Base-by-base conservation (phyloP, 2,113 vertebrate species). In the Chiloscyllium plagiosum region DNA sequence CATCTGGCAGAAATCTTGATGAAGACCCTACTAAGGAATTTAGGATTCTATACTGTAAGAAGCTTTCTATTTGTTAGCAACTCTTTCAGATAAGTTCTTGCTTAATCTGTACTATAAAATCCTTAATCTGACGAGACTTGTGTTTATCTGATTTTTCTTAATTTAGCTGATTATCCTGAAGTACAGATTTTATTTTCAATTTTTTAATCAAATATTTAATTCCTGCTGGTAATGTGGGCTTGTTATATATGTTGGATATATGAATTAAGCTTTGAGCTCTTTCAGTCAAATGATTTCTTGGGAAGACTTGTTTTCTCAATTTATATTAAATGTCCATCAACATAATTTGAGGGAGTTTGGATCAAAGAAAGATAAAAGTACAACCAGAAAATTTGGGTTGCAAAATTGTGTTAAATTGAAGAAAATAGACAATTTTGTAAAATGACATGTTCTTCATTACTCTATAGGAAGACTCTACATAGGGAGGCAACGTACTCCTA, bases 1-100 rank as follows among this genome's bases (percentile, higher is more conserved):
- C 99, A 99, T 96, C 97, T 99, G 96, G 99, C 99, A 12, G 99
- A 99, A 97, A 99, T 99, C 96, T 97, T 99, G 95, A 99, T 99
- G 99, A 99, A 99, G 97, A 99, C 99, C 33, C 98, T 99, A 96
- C 97, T 99, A 89, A 98, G 99, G 97, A 99, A 99, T 97, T 97
- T 99, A 96, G 99, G 99, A 96, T 99, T 99, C 97, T 99, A 99
- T 96, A 99, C 99, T 2, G 99, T 99, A 97, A 97, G 98, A 98
- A 96, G 17, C 89, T 96, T 56, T 0, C 37, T 76, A 6, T 15
- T 78, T 61, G 8, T 26, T 89, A 47, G 33, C 13, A 76, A 8
- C 7, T 61, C 4, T 29, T 61, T 56, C 33, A 17, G 47, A 0
- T 0, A 56, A 56, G 56, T 12, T 50, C 20, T 86, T 87, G 19